Conservation (phyloP, 2,888 invertebrate species). For the Acanthacorydalis orientalis region DNA sequence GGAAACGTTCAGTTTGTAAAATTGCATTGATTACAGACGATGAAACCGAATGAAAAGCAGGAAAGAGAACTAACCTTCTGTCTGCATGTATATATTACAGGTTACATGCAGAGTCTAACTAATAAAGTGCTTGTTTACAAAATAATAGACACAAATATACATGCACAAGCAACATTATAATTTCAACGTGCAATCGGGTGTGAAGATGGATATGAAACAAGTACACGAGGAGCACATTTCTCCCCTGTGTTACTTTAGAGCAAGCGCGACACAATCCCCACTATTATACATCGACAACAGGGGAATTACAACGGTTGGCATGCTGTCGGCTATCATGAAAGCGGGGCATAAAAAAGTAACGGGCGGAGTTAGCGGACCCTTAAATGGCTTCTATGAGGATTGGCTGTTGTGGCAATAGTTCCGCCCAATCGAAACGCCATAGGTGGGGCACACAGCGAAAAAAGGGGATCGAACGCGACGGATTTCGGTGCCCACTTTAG, state of each 20-base stretch:
- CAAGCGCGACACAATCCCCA: slow-evolving; percentile 1
- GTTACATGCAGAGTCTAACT: not conserved
- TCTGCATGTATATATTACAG: not conserved
- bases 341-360: not conserved
- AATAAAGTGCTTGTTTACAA: slow-evolving; percentile 19
- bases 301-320: slow-evolving; percentile 1
- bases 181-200: slow-evolving; percentile 12
- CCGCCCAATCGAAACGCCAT: slow-evolving; percentile 7
- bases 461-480: slow-evolving; percentile 1
- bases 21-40: not conserved
- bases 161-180: slow-evolving; percentile 12
- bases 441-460: slow-evolving; percentile 1
- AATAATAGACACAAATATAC: slow-evolving; percentile 20
- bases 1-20: not conserved
- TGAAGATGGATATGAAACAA: slow-evolving; percentile 7
- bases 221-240: not conserved
- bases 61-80: not conserved
- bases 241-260: slow-evolving; percentile 3
- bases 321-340: not conserved
- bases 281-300: not conserved
- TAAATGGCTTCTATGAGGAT: slow-evolving; percentile 22
- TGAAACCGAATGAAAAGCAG: not conserved
- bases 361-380: slow-evolving; percentile 7
- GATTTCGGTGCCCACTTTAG: slow-evolving; percentile 1
- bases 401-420: slow-evolving; percentile 12